phyloP scores from a whole-genome alignment of 2,888 invertebrate species.

The Hirtodrosophila duncani region DNA sequence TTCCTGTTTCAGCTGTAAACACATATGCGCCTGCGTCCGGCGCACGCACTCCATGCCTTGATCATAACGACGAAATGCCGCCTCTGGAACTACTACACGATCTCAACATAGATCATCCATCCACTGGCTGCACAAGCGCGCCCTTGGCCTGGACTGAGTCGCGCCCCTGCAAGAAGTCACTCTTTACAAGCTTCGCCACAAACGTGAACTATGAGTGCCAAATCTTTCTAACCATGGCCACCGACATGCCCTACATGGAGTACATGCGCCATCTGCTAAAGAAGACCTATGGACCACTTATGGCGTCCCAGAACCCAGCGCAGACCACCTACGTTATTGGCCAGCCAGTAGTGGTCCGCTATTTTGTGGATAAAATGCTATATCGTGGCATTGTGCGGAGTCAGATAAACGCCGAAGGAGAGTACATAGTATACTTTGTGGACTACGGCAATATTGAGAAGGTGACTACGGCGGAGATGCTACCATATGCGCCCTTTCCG shows the following conservation, averaged over 20 bases:
- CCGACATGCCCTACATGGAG: conserved; percentile 75
- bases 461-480: conserved; percentile 80
- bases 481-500: conserved; percentile 82
- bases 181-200: conserved; percentile 82
- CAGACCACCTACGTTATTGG: conserved; percentile 74
- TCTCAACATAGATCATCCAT: conserved; percentile 18
- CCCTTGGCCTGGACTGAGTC: conserved; percentile 82
- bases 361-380: conserved; percentile 83
- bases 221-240: conserved; percentile 76
- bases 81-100: conserved; percentile 29
- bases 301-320: background rate
- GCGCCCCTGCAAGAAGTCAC: conserved; percentile 78
- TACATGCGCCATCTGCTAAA: conserved; percentile 80
- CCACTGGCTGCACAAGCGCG: conserved; percentile 17
- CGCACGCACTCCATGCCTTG: background rate
- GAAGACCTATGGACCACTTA: conserved; percentile 70
- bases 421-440: conserved; percentile 83
- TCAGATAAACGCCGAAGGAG: conserved; percentile 36
- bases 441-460: conserved; percentile 91
- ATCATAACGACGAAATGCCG: conserved; percentile 41
- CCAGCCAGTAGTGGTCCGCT: conserved; percentile 85
- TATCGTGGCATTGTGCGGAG: conserved; percentile 81
- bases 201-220: conserved; percentile 82
- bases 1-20: too few relatives aligned
- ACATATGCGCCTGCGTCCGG: too few relatives aligned